phyloP scores from a whole-genome alignment of 2,113 vertebrate species.

The Pimephales promelas region DNA sequence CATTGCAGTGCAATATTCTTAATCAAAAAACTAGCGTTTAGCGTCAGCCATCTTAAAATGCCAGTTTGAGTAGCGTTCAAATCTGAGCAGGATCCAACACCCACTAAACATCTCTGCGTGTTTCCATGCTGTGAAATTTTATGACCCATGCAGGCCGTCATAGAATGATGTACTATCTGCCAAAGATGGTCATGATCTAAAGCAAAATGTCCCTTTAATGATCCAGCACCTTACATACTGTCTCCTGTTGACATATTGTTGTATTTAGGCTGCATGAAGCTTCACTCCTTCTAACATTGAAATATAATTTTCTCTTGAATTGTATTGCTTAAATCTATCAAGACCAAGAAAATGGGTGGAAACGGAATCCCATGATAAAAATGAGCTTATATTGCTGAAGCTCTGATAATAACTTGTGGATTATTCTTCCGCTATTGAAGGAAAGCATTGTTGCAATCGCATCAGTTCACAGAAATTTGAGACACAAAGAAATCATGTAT shows the following conservation, averaged over 20 bases:
- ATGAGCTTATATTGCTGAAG: slow-evolving; percentile 34
- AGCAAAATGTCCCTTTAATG: slow-evolving; percentile 25
- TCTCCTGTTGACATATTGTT: slow-evolving; percentile 13
- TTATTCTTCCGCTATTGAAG: slow-evolving; percentile 49
- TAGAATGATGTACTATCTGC: slow-evolving; percentile 20
- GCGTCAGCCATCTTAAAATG: slow-evolving; percentile 9
- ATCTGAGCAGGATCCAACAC: slow-evolving; percentile 1
- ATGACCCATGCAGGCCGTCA: slow-evolving; percentile 28
- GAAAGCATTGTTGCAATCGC: slow-evolving; percentile 23
- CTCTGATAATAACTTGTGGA: slow-evolving; percentile 54
- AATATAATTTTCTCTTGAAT: slow-evolving; percentile 9
- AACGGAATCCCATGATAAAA: slow-evolving; percentile 38
- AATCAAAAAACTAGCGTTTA: not conserved
- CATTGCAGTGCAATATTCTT: slow-evolving; percentile 1
- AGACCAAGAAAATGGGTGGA: slow-evolving; percentile 5
- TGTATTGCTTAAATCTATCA: slow-evolving; percentile 30
- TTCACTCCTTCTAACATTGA: not conserved
- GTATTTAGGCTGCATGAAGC: slow-evolving; percentile 17
- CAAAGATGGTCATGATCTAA: slow-evolving; percentile 24
- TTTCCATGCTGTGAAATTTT: slow-evolving; percentile 36
- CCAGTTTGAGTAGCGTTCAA: not conserved
- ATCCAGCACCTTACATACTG: slow-evolving; percentile 16
- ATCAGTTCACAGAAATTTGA: slow-evolving; percentile 29
- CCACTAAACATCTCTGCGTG: slow-evolving; percentile 26
- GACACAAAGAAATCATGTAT: slow-evolving; percentile 45